phyloP scores from a whole-genome alignment of 2,797 vertebrate genomes.

The Enteromius trimaculatus region DNA sequence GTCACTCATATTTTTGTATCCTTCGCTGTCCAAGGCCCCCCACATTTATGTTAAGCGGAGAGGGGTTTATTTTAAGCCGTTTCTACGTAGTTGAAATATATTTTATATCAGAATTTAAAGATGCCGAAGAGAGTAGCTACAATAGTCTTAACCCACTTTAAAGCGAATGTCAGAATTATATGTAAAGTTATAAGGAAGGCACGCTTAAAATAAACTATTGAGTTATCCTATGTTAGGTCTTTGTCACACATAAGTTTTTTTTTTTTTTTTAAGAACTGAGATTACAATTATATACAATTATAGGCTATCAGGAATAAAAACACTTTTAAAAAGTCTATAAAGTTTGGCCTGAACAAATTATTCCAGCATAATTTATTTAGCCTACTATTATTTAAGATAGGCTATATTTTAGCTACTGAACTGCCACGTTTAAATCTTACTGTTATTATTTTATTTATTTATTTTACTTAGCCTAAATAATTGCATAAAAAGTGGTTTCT shows the following conservation, averaged over 20 bases:
- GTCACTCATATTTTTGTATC: constrained; percentile 65
- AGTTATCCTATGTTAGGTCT: not conserved
- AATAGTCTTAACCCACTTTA: not conserved
- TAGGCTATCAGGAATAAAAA: not conserved
- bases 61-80: not conserved
- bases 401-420: constrained; percentile 1
- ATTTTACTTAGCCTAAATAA: not conserved
- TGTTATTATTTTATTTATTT: not conserved
- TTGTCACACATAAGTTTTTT: not conserved
- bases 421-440: not conserved
- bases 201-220: not conserved
- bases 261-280: not conserved
- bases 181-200: not conserved
- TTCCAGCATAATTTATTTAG: not conserved
- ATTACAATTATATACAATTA: not conserved
- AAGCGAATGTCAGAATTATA: not conserved
- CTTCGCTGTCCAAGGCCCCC: constrained; percentile 60
- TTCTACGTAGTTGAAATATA: not conserved
- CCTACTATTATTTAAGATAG: not conserved
- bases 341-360: not conserved
- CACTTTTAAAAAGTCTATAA: not conserved
- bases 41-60: not conserved
- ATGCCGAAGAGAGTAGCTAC: not conserved
- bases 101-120: not conserved
- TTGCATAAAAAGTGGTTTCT: constrained; percentile 12